Evolutionary conservation across 1,140 invertebrate species (phyloP).

Genomic region (Hetaerina americana): DNA sequence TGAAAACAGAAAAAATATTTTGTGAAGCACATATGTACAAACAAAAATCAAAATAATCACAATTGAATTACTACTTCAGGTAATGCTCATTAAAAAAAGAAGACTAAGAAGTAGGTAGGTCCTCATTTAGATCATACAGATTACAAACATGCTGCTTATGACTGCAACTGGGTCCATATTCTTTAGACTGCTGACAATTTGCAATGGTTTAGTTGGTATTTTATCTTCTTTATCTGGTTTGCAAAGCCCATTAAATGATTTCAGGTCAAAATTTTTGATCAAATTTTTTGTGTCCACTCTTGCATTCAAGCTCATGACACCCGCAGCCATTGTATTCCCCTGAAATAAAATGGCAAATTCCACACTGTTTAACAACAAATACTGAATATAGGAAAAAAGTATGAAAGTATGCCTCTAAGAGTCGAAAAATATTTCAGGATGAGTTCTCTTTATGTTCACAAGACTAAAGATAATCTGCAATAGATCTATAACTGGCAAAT

Average conservation of each 20-base stretch:
- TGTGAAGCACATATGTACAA: no score
- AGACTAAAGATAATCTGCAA: not conserved
- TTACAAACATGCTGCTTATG: not conserved
- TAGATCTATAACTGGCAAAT: not conserved
- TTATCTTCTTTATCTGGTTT: conserved; percentile 23
- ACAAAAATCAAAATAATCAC: not conserved
- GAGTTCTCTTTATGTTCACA: not conserved
- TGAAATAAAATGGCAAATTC: conserved; percentile 17
- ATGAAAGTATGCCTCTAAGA: not conserved
- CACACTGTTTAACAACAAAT: not conserved
- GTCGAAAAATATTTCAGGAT: not conserved
- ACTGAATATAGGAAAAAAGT: not conserved
- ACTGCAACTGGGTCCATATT: not conserved
- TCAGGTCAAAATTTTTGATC: conserved; percentile 52
- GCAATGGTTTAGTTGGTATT: not conserved
- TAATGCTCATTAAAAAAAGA: no score
- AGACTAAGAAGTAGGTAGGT: no score
- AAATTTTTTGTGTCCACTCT: conserved; percentile 45
- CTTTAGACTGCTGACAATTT: not conserved
- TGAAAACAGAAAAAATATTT: no score
- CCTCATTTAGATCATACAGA: not conserved
- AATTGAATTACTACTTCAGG: not conserved
- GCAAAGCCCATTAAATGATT: conserved; percentile 43
- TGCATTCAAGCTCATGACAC: conserved; percentile 47
- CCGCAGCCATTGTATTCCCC: conserved; percentile 37